A percentile compares a stretch with the other conserved stretches of the same genome.
Evolutionary conservation across 1,140 invertebrate genomes (phyloP).

Genomic region (Zaprionus camerounensis): DNA sequence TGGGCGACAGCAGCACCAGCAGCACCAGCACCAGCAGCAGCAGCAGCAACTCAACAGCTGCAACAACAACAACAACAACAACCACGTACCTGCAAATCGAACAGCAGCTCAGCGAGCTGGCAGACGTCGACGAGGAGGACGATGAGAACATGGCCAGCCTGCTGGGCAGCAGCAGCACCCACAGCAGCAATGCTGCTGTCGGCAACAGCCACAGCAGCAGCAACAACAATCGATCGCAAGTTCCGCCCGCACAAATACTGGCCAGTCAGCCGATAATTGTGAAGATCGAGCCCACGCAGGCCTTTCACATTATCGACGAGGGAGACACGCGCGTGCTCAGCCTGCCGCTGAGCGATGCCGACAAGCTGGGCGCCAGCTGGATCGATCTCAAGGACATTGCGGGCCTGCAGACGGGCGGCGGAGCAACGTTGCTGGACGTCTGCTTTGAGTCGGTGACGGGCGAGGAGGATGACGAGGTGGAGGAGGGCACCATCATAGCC

Average conservation of each 20-base stretch:
- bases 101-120: slow-evolving; percentile 71
- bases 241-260: slow-evolving; percentile 43
- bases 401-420: slow-evolving; percentile 65
- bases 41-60: slow-evolving; percentile 24
- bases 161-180: slow-evolving; percentile 40
- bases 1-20: slow-evolving; percentile 8
- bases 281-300: slow-evolving; percentile 79
- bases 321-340: slow-evolving; percentile 76
- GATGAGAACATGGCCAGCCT: slow-evolving; percentile 69
- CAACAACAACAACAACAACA: slow-evolving; percentile 36
- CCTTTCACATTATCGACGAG: slow-evolving; percentile 79
- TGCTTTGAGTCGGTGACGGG: slow-evolving; percentile 60
- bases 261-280: slow-evolving; percentile 79
- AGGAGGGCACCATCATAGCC: slow-evolving; percentile 62
- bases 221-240: slow-evolving; percentile 3
- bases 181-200: background rate
- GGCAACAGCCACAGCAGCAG: slow-evolving; percentile 18
- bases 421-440: slow-evolving; percentile 72
- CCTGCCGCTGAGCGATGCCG: slow-evolving; percentile 70
- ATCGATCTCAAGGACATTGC: slow-evolving; percentile 82
- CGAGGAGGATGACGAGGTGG: slow-evolving; percentile 45
- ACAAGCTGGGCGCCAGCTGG: slow-evolving; percentile 80
- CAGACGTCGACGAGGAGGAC: slow-evolving; percentile 68
- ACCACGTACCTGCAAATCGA: slow-evolving; percentile 74
- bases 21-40: background rate